These are phyloP conservation scores for Chaetura pelagica DNA, from an alignment of 2,113 vertebrate genomes.

Conservation along the genomic window DNA sequence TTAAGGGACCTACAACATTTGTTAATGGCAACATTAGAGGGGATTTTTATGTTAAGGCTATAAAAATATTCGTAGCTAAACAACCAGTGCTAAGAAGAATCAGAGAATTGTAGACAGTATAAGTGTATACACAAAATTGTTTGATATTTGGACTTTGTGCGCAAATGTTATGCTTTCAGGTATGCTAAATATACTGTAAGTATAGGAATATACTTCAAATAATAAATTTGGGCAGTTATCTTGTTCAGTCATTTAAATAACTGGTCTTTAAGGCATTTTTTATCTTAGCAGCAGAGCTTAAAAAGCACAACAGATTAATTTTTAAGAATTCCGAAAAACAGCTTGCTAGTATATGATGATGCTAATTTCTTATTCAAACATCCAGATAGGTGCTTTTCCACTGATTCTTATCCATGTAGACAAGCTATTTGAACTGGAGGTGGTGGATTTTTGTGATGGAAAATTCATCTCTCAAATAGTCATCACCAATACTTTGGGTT, in stretches of 20 bases:
- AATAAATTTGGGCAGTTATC: not conserved
- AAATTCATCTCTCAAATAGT: not conserved
- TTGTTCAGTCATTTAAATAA: not conserved
- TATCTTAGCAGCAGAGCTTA: constrained; percentile 8
- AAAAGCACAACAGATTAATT: constrained; percentile 34
- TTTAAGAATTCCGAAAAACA: constrained; percentile 44
- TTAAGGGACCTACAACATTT: not conserved
- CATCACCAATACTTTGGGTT: not conserved
- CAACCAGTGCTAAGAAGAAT: not conserved
- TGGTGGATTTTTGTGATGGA: constrained; percentile 21
- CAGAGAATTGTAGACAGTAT: not conserved
- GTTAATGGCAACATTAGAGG: not conserved
- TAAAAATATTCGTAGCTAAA: not conserved
- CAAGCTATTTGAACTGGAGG: not conserved
- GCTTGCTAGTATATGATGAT: constrained; percentile 19
- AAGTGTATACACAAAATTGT: not conserved
- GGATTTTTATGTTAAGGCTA: not conserved
- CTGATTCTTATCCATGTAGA: constrained; percentile 5
- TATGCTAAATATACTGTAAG: not conserved
- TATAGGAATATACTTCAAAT: not conserved
- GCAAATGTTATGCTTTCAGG: not conserved
- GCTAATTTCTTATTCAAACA: constrained; percentile 16
- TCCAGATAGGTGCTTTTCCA: constrained; percentile 7
- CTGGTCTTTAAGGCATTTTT: not conserved
- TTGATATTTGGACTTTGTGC: not conserved